These are phyloP conservation scores for Acrocephalus scirpaceus DNA, from an alignment of 2,797 vertebrate species.

Conservation along the genomic window DNA sequence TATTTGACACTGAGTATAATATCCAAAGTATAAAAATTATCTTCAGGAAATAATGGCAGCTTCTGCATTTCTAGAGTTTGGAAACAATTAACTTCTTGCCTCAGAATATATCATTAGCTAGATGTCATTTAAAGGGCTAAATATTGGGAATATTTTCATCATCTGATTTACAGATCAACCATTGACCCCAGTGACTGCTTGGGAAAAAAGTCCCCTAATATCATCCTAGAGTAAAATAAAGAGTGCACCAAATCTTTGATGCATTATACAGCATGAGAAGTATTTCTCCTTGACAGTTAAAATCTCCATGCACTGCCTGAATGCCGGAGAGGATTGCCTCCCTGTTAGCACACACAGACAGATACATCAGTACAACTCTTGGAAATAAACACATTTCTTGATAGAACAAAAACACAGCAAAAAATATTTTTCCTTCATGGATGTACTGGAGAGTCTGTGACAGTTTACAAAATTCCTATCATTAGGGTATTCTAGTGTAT, in stretches of 20 bases:
- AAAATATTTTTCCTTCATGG: neutral
- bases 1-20: neutral
- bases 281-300: slow-evolving; percentile 9
- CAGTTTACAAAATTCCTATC: neutral
- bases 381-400: neutral
- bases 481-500: neutral
- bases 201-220: neutral
- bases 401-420: neutral
- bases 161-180: neutral
- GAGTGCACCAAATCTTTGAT: neutral
- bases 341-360: neutral
- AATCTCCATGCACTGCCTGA: neutral
- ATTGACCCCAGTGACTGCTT: neutral
- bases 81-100: neutral
- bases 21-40: neutral
- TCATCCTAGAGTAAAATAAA: neutral
- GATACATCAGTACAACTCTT: neutral
- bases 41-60: neutral
- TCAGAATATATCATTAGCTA: neutral
- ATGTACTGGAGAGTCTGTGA: neutral
- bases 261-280: neutral
- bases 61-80: neutral
- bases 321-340: neutral
- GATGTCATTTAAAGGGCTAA: neutral
- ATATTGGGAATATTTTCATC: neutral